phyloP scores from a whole-genome alignment of 2,113 vertebrate genomes.

The Dipodomys merriami region DNA sequence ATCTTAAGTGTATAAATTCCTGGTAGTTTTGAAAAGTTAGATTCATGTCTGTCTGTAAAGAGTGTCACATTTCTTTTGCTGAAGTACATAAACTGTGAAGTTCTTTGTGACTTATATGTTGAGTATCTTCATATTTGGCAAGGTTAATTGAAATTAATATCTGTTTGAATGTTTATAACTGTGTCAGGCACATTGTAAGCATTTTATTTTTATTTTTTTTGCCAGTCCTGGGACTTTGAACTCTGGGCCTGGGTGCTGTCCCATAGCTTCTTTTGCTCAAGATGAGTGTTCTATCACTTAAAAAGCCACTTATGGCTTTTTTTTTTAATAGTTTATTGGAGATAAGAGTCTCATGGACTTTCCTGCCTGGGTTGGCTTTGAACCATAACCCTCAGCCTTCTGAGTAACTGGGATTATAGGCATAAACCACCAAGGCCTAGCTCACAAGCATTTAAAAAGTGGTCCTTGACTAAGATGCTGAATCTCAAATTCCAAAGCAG shows the following conservation, averaged over 20 bases:
- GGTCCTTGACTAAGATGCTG: slow-evolving; percentile 20
- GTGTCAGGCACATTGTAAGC: background rate
- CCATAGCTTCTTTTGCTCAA: too few relatives aligned
- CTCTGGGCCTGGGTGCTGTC: too few relatives aligned
- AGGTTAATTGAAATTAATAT: slow-evolving; percentile 30
- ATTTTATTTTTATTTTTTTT: background rate
- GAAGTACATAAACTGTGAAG: background rate
- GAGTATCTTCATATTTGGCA: background rate
- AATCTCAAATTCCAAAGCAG: background rate
- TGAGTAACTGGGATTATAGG: too few relatives aligned
- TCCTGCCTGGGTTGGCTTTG: too few relatives aligned
- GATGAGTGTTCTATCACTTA: too few relatives aligned
- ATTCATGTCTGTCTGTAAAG: background rate
- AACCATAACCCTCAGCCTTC: too few relatives aligned
- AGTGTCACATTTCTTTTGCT: slow-evolving; percentile 7
- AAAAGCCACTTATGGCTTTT: too few relatives aligned
- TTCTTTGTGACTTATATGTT: background rate
- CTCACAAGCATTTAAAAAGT: background rate
- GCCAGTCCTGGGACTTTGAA: too few relatives aligned
- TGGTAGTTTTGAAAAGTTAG: slow-evolving; percentile 41
- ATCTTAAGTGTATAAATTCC: slow-evolving; percentile 16
- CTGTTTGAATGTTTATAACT: background rate
- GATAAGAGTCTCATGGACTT: too few relatives aligned
- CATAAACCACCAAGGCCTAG: too few relatives aligned
- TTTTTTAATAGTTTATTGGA: too few relatives aligned